Percentiles rank a stretch among this genome's conserved stretches.
Conservation (phyloP, 2,888 invertebrate genomes). For the Odontomyia ornata region DNA sequence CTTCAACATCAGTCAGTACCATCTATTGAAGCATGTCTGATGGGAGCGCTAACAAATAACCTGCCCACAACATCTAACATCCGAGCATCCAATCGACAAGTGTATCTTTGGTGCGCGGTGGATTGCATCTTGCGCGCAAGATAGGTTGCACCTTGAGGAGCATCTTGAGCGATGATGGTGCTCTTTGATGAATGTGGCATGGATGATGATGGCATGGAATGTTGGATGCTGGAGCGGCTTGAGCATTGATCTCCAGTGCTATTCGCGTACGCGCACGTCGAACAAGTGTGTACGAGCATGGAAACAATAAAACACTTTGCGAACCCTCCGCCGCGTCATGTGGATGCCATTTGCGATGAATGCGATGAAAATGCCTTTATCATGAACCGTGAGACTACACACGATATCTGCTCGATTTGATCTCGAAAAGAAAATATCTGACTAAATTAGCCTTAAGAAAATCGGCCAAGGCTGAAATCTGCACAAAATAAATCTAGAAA, state of each 20-base stretch:
- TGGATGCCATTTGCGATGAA: neutral
- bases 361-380: conserved; percentile 8
- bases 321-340: neutral
- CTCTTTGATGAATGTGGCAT: neutral
- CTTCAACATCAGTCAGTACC: too few species aligned
- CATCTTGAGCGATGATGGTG: neutral
- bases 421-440: conserved; percentile 40
- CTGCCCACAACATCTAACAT: neutral
- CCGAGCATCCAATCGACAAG: neutral
- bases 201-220: neutral
- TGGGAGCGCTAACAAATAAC: too few species aligned
- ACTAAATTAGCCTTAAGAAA: conserved; percentile 41
- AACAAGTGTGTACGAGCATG: conserved; percentile 12
- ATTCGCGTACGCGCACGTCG: neutral
- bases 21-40: too few species aligned
- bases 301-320: conserved; percentile 15
- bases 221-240: neutral
- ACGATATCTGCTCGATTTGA: conserved; percentile 15
- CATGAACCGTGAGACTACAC: conserved; percentile 28
- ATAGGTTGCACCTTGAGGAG: conserved; percentile 10
- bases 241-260: neutral
- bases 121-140: conserved; percentile 21
- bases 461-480: conserved; percentile 30
- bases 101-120: conserved; percentile 2
- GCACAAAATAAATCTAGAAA: conserved; percentile 37